phyloP scores from a whole-genome alignment of 2,888 invertebrate species.

The Idaea aversata region DNA sequence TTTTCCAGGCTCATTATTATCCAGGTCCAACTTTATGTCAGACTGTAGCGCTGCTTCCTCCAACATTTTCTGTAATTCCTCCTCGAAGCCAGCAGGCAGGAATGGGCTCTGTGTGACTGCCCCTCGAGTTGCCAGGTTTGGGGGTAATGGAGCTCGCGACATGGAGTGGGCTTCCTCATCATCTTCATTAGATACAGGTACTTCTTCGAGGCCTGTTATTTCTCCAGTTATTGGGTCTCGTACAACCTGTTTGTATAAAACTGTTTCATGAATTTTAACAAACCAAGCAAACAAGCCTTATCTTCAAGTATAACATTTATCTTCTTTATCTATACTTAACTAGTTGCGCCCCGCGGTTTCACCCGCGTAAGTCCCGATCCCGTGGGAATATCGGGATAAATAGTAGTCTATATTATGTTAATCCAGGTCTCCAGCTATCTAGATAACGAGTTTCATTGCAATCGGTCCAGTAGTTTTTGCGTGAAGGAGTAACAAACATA shows the following conservation, averaged over 20 bases:
- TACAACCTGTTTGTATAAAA: constrained; percentile 73
- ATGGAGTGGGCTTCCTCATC: constrained; percentile 83
- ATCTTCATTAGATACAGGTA: constrained; percentile 72
- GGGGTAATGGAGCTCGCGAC: constrained; percentile 87
- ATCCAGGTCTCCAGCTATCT: too few species aligned
- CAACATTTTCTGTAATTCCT: constrained; percentile 72
- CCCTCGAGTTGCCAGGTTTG: constrained; percentile 86
- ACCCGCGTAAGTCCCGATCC: too few species aligned
- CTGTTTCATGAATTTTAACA: constrained; percentile 12
- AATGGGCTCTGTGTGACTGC: constrained; percentile 91
- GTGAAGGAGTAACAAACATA: too few species aligned
- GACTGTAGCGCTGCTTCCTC: constrained; percentile 52
- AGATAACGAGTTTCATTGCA: too few species aligned
- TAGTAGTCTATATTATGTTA: too few species aligned
- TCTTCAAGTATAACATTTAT: too few species aligned
- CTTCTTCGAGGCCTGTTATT: constrained; percentile 82
- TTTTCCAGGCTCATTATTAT: constrained; percentile 63
- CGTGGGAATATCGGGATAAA: too few species aligned
- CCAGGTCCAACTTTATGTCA: constrained; percentile 63
- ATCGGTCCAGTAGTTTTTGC: too few species aligned
- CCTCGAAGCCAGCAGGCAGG: constrained; percentile 91
- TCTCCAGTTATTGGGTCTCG: constrained; percentile 89
- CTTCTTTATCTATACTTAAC: too few species aligned
- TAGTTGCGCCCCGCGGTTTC: too few species aligned
- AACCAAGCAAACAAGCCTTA: constrained; percentile 35